Conservation (phyloP, 1,140 invertebrate genomes). For the Diachasma alloeum region DNA sequence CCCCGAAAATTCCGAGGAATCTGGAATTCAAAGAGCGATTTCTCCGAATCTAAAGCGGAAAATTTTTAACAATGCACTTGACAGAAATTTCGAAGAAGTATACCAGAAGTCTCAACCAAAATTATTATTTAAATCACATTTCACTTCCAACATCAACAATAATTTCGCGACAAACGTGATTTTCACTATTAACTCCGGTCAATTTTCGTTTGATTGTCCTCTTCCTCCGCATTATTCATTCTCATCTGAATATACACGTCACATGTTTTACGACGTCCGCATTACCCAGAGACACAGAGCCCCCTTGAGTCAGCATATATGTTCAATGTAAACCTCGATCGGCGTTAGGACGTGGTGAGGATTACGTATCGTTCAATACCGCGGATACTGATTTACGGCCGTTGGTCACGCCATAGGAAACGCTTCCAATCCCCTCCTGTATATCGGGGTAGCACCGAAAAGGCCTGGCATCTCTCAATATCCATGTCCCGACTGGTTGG, state of each 20-base stretch:
- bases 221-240: not conserved
- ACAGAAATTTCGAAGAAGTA: no score
- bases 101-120: no score
- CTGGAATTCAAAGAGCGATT: no score
- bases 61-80: no score
- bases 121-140: no score
- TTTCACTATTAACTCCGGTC: not conserved
- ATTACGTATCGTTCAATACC: slow-evolving; percentile 32
- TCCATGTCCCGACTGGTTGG: not conserved
- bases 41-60: no score
- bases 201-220: not conserved
- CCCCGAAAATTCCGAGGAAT: no score
- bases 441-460: not conserved
- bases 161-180: no score
- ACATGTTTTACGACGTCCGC: not conserved
- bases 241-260: not conserved
- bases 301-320: not conserved
- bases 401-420: slow-evolving; percentile 40
- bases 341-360: slow-evolving; percentile 24
- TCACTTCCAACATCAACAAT: no score
- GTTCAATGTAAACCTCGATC: slow-evolving; percentile 2
- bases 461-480: not conserved
- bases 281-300: not conserved
- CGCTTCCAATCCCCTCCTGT: not conserved
- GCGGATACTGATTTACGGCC: slow-evolving; percentile 46